Evolutionary conservation across 2,113 vertebrate species (phyloP), one percentile per base, ranked within the genome.

Genomic region (Diadophis punctatus): DNA sequence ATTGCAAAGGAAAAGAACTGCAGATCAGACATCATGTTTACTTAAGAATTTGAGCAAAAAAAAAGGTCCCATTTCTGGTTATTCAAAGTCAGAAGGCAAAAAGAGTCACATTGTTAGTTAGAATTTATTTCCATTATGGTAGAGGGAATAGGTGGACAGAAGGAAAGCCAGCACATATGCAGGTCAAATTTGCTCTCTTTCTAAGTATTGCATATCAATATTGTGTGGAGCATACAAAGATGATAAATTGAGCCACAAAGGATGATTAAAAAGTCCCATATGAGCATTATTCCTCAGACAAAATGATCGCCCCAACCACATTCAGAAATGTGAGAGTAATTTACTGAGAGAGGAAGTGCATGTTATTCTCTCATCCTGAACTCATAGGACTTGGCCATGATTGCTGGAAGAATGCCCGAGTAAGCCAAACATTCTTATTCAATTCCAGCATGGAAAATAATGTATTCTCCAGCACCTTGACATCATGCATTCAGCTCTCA

Each of bases 311-410:
- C 91, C 52, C 95, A 95, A 93, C 68, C 49, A 90, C 0, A 91
- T 95, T 95, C 93, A 97, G 93, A 97, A 97, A 93, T 97, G 60
- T 97, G 94, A 94, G 87, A 96, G 93, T 93, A 93, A 96, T 97
- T 95, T 97, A 34, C 63, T 30, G 11, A 23, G 95, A 95, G 96
- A 96, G 94, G 94, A 96, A 96, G 89, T 92, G 56, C 68, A 55
- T 86, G 92, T 94, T 93, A 39, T 90, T 96, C 58, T 94, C 80
- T 95, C 85, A 63, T 56, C 23, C 55, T 94, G 48, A 89, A 91
- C n/a, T 52, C 68, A 30, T 87, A 91, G 92, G 93, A 94, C 23
- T 94, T 90, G 94, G 93, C 95, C 90, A 95, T 86, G 88, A 89
- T 94, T 93, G 90, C 92, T 95, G 0, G 18, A 95, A 92, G 96